These are phyloP conservation scores for Philantomba maxwellii DNA, from an alignment of 2,113 vertebrate species.

Conservation along the genomic window DNA sequence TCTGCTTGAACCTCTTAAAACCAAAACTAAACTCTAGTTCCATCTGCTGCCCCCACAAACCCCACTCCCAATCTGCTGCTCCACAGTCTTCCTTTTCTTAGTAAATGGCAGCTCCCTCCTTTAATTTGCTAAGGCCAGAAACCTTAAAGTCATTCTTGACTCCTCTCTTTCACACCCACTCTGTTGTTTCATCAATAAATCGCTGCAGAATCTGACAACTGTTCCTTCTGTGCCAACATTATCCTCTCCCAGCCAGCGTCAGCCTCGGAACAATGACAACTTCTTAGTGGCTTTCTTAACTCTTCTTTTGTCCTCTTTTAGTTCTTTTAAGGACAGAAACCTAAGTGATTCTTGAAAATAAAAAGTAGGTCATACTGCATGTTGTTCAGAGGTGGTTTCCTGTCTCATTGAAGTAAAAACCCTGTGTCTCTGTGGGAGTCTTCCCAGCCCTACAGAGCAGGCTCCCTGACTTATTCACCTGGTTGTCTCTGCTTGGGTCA, in stretches of 20 bases:
- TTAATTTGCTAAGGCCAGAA: neutral
- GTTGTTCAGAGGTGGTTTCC: neutral
- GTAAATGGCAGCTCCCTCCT: neutral
- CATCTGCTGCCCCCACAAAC: neutral
- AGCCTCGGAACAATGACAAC: neutral
- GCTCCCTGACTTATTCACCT: neutral
- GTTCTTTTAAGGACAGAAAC: neutral
- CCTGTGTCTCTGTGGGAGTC: neutral
- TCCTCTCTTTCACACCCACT: neutral
- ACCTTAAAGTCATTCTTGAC: neutral
- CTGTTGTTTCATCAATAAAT: neutral
- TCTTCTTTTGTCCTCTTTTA: neutral
- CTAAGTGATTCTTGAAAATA: neutral
- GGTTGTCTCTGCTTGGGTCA: neutral
- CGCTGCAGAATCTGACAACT: neutral
- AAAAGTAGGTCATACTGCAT: neutral
- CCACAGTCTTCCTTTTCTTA: neutral
- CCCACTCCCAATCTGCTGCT: neutral
- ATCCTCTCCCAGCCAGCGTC: neutral
- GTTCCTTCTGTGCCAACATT: neutral
- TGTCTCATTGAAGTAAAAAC: neutral
- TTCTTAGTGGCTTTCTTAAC: neutral
- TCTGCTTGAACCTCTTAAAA: neutral
- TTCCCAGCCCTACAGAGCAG: neutral
- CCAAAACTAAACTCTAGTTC: neutral